Base-by-base conservation (phyloP, 92 coral and sea anemone species). In the Epizoanthus rinbou region DNA sequence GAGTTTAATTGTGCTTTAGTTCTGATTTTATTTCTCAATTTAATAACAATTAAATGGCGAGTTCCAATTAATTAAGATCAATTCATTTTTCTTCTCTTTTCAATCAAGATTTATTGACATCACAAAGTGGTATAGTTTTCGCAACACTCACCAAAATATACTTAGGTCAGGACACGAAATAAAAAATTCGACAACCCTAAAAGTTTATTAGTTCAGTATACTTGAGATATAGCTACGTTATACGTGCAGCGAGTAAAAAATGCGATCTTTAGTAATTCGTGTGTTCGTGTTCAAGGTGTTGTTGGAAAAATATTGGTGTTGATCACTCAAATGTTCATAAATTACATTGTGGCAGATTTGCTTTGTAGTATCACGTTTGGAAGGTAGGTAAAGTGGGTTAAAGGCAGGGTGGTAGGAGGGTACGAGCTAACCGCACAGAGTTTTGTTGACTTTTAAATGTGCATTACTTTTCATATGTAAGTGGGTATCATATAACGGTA, bases 11-110 rank as follows among this genome's bases (percentile, higher is more conserved):
- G 39, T 28, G 39, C 23, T 9, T 9, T 5, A 67, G 15, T 67
- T 67, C 73, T 33, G 39, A 67, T 67, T 33, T 67, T 67, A 67
- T 33, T 67, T 33, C 22, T 33, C 33, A 67, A 33, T 67, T 25
- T 13, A 11, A 67, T 28, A 14, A 18, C 35, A 67, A 23, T 64
- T 23, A 64, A 33, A 24, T 28, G n/a, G 73, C 10, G 39, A 66
- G 28, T 50, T 67, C 39, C 47, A 67, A 31, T 31, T 67, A 67
- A 67, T 67, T 67, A 41, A 67, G 47, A 67, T 6, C 39, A 41
- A 64, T 67, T 67, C 73, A 67, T 31, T 67, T 13, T 24, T 64
- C 69, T 35, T 3, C 39, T 67, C 28, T 65, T 67, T 33, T 19
- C 47, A 67, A 67, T 67, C 73, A 28, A 31, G 73, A n/a, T 15